Conservation (phyloP, 2,113 vertebrate genomes). For the Rynchops niger region DNA sequence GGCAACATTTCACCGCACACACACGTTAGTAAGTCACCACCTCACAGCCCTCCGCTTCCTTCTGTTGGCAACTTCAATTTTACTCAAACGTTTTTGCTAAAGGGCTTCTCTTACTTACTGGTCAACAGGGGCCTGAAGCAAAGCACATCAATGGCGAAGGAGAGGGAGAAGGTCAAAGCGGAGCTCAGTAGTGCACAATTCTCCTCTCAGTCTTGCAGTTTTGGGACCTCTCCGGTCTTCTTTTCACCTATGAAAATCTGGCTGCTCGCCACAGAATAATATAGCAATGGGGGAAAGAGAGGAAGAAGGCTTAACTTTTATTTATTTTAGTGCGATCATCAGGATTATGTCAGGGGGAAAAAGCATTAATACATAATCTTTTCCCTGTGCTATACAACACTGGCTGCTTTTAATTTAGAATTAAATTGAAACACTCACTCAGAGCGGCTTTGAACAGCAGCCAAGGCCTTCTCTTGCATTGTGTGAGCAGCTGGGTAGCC, state of each 20-base stretch:
- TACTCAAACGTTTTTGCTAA: neutral
- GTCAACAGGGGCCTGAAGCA: neutral
- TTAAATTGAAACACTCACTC: constrained; percentile 83
- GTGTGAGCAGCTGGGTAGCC: constrained; percentile 85
- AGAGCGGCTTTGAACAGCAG: constrained; percentile 86
- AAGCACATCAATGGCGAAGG: neutral
- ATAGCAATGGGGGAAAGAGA: constrained; percentile 50
- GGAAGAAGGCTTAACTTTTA: constrained; percentile 77
- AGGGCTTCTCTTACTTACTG: neutral
- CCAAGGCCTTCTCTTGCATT: constrained; percentile 82
- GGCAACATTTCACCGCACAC: neutral
- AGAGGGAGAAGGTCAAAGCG: neutral
- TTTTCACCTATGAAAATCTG: constrained; percentile 63
- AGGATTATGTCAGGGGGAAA: constrained; percentile 86
- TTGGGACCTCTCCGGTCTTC: constrained; percentile 33
- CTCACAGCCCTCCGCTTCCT: neutral
- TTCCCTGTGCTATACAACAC: constrained; percentile 77
- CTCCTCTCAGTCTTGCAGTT: constrained; percentile 20
- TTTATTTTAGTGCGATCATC: constrained; percentile 90
- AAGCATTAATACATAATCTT: constrained; percentile 87
- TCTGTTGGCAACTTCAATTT: neutral
- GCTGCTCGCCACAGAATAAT: constrained; percentile 61
- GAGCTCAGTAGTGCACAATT: neutral
- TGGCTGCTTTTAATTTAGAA: constrained; percentile 85
- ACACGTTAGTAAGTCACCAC: neutral